These are phyloP conservation scores for Coleophora flavipennella DNA, from an alignment of 2,888 invertebrate species.

Conservation along the genomic window DNA sequence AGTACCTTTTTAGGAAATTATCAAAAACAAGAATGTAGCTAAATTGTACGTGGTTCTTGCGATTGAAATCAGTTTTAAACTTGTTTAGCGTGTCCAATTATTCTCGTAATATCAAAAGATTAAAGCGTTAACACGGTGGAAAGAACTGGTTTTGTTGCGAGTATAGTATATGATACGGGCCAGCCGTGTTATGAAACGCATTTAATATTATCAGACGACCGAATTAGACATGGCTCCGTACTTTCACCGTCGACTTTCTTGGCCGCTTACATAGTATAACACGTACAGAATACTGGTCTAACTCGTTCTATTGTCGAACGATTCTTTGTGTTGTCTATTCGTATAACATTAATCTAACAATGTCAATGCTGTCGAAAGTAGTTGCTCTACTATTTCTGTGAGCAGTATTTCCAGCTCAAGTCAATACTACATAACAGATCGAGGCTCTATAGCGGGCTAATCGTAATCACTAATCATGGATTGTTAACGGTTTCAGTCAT, in stretches of 20 bases:
- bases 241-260: constrained; percentile 65
- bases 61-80: too few relatives aligned
- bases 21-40: too few relatives aligned
- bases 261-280: constrained; percentile 33
- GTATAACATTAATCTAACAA: constrained; percentile 29
- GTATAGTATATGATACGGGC: constrained; percentile 10
- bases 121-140: constrained; percentile 24
- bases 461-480: constrained; percentile 11
- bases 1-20: too few relatives aligned
- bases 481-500: constrained; percentile 15
- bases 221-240: constrained; percentile 50
- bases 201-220: constrained; percentile 48
- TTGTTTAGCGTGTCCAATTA: too few relatives aligned
- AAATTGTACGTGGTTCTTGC: too few relatives aligned
- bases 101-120: constrained; percentile 35
- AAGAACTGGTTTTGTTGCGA: constrained; percentile 52
- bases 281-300: constrained; percentile 37
- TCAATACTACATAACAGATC: too few relatives aligned
- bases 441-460: too few relatives aligned
- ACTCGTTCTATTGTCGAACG: constrained; percentile 42
- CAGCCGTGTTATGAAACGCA: constrained; percentile 54
- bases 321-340: constrained; percentile 38
- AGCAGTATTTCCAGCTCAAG: too few relatives aligned
- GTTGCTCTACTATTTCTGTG: constrained; percentile 1
- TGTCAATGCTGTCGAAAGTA: constrained; percentile 36